Evolutionary conservation across 2,113 vertebrate species (phyloP), one percentile per base, ranked within the genome.

Genomic region (Ploceus nigricollis): DNA sequence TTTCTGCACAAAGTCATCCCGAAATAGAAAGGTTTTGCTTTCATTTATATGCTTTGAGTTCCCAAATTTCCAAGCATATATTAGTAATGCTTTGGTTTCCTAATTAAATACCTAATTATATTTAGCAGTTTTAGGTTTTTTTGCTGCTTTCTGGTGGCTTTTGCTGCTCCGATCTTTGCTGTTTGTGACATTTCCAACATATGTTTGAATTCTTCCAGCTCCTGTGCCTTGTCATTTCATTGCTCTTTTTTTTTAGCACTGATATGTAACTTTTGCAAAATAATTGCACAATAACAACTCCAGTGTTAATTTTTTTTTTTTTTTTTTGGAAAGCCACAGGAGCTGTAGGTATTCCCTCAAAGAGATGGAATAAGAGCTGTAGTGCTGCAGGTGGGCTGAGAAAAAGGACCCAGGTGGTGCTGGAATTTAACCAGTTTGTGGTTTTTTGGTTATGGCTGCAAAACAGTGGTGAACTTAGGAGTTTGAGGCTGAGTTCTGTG

Each of bases 81-180:
- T 93, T 71, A 70, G 30, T 27, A 82, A 79, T 39, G 53, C 50
- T 89, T 76, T 45, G 53, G 31, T 72, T 28, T 35, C 58, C 18
- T 91, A 78, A 91, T 96, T 88, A 94, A 93, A 79, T 13, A n/a
- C 61, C 20, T 60, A 45, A 95, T 96, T 95, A 94, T 77, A 63
- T 91, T 92, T 76, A 87, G 77, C 68, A 73, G 28, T 56, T 70
- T 58, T 64, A 39, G 31, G 28, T 22, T 1, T 1, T n/a, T 86
- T 90, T 94, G 64, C 84, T 16, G 15, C 61, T 68, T 91, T 79
- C 66, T 84, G 65, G 2, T 93, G 80, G 53, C 25, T 95, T 94
- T 87, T 84, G 17, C 69, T 79, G 37, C 48, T 18, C 65, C 0
- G 4, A 10, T 89, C 84, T 79, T 87, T 47, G 56, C 87, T 35